These are phyloP conservation scores for Harpalus rufipes DNA, from an alignment of 2,888 invertebrate species.

Conservation along the genomic window DNA sequence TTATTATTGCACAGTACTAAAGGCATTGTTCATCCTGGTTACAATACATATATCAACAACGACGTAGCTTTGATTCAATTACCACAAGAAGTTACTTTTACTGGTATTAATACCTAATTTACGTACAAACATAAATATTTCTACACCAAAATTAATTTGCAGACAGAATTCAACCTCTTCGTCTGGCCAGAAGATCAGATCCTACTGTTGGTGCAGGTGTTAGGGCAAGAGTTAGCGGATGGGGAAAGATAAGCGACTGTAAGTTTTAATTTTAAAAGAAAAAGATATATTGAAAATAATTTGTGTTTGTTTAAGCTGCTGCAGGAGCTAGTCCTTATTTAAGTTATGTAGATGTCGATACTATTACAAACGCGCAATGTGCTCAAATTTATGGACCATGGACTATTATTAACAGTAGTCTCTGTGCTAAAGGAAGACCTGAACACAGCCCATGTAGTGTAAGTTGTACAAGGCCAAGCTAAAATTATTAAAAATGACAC, in stretches of 20 bases:
- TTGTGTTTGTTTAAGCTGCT: conserved; percentile 12
- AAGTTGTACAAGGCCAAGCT: conserved; percentile 64
- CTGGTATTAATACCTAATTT: conserved; percentile 22
- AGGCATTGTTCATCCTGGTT: conserved; percentile 65
- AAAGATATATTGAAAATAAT: background rate
- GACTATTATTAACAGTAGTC: conserved; percentile 68
- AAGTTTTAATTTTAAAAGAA: conserved; percentile 43
- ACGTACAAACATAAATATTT: background rate
- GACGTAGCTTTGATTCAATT: conserved; percentile 68
- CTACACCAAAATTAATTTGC: background rate
- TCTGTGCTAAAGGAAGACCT: conserved; percentile 71
- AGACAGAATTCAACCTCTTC: conserved; percentile 64
- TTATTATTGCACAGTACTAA: conserved; percentile 28
- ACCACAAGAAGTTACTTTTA: conserved; percentile 38
- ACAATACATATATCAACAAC: conserved; percentile 63
- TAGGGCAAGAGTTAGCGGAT: conserved; percentile 70
- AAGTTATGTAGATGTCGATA: conserved; percentile 70
- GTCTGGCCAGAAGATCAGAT: conserved; percentile 67
- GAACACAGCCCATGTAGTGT: conserved; percentile 73
- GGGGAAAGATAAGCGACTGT: conserved; percentile 70
- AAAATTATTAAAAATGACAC: too few relatives aligned
- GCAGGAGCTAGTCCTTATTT: conserved; percentile 57
- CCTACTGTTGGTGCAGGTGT: conserved; percentile 57
- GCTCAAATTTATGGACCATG: conserved; percentile 68
- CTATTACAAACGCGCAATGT: conserved; percentile 72